A percentile compares a stretch with the other conserved stretches of the same genome.
Conservation (phyloP, 53 echinoderm and acorn worm species). For the Astropecten irregularis region DNA sequence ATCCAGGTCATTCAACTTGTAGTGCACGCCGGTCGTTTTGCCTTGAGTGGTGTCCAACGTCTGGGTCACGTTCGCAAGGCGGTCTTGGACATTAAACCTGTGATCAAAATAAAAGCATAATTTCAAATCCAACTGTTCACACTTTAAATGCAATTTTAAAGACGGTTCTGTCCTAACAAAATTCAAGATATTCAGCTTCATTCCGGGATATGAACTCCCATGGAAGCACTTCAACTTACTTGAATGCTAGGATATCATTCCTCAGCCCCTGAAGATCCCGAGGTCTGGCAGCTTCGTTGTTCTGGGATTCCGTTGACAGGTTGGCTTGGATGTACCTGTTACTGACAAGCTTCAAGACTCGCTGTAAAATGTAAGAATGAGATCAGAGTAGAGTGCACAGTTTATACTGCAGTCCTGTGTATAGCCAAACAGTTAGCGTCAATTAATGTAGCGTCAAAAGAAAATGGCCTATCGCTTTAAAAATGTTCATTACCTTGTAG, state of each 20-base stretch:
- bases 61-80: neutral
- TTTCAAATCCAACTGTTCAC: too few relatives aligned
- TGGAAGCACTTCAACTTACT: too few relatives aligned
- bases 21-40: neutral
- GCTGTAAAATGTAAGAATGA: neutral
- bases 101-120: neutral
- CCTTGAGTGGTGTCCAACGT: neutral
- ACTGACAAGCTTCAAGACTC: conserved; percentile 20
- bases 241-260: conserved; percentile 58
- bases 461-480: too few relatives aligned
- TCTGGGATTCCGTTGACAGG: conserved; percentile 36
- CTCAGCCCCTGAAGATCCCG: conserved; percentile 34
- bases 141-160: too few relatives aligned
- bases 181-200: too few relatives aligned
- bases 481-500: too few relatives aligned
- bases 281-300: conserved; percentile 5
- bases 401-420: neutral
- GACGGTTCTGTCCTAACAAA: too few relatives aligned
- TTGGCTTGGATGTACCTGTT: conserved; percentile 17
- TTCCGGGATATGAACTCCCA: too few relatives aligned
- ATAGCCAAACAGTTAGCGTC: neutral
- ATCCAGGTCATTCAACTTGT: neutral
- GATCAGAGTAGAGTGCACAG: neutral
- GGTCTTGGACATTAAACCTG: neutral
- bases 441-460: neutral